Conservation (phyloP, 2,888 invertebrate species). For the Leucophenga montana region DNA sequence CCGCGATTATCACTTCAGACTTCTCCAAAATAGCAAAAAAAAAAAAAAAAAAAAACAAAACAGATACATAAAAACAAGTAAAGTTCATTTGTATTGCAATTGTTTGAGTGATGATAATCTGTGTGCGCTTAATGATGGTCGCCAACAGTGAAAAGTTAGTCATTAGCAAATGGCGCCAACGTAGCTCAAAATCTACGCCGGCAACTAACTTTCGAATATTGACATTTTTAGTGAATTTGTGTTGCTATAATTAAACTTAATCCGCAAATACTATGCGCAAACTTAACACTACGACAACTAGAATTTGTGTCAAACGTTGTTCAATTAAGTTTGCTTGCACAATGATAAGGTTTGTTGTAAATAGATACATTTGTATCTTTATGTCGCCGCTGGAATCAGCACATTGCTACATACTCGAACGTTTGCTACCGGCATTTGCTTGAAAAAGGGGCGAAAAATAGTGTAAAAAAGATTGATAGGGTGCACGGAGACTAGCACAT, state of each 20-base stretch:
- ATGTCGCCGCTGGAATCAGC: not conserved
- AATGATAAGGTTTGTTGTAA: conserved; percentile 49
- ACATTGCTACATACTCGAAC: not conserved
- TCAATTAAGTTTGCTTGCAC: conserved; percentile 60
- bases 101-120: not conserved
- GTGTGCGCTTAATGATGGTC: not conserved
- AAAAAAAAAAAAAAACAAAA: not conserved
- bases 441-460: not conserved
- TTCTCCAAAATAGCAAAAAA: not conserved
- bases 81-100: conserved; percentile 54
- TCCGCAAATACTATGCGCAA: conserved; percentile 18
- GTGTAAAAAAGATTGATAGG: conserved; percentile 53
- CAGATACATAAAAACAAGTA: conserved; percentile 51
- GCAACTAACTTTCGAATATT: not conserved
- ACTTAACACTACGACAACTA: conserved; percentile 31
- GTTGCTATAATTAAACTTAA: conserved; percentile 27
- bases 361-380: conserved; percentile 2
- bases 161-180: not conserved
- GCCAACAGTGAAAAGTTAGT: not conserved
- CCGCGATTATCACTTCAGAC: not conserved
- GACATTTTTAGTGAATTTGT: conserved; percentile 14
- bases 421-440: not conserved
- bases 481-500: conserved; percentile 27
- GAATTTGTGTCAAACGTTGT: conserved; percentile 63
- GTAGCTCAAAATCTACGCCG: not conserved